Base-by-base conservation (phyloP, 1,140 invertebrate genomes). In the Neotoxoptera formosana region DNA sequence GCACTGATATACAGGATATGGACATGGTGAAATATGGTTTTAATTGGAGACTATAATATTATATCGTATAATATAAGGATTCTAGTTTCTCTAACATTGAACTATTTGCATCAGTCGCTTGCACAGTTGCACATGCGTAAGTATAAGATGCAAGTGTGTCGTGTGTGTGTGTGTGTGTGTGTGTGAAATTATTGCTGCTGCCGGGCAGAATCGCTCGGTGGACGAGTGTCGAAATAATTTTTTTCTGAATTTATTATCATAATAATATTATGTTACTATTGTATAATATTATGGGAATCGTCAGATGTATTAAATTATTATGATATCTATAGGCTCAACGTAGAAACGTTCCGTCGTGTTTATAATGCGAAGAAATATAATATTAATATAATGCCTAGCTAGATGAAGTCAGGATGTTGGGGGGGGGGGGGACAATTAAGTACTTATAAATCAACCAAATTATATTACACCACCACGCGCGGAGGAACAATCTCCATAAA, bases 371-470 rank as follows among this genome's bases (percentile, higher is more conserved):
- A n/a, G 30, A 76, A 76, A 76, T 76, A 9, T 25, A 20, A n/a
- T 53, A 53, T 76, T 25, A 20, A n/a, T 53, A 53, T 76, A n/a
- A 76, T n/a, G 60, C n/a, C 1, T 76, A n/a, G 17, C 1, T 76
- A 76, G 17, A 67, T 67, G 56, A 6, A 14, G 9, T 67, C 14
- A n/a, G 8, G 23, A 30, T 25, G 60, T 4, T 14, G 14, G 14
- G 60, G 14, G 11, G 11, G 14, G 30, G 60, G 60, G 60, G n/a
- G n/a, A n/a, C 60, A 76, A 76, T 76, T 76, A 76, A n/a, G 30
- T 76, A 76, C 60, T 76, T 76, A 84, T 45, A 84, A 84, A 84
- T 84, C 23, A 84, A 84, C 41, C 83, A 3, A 84, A 84, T 36
- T 36, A 83, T 83, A 83, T 36, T 83, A 41, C 9, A 41, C 41